These are phyloP conservation scores for Phylloscopus trochilus DNA, from an alignment of 2,113 vertebrate genomes.

Conservation along the genomic window DNA sequence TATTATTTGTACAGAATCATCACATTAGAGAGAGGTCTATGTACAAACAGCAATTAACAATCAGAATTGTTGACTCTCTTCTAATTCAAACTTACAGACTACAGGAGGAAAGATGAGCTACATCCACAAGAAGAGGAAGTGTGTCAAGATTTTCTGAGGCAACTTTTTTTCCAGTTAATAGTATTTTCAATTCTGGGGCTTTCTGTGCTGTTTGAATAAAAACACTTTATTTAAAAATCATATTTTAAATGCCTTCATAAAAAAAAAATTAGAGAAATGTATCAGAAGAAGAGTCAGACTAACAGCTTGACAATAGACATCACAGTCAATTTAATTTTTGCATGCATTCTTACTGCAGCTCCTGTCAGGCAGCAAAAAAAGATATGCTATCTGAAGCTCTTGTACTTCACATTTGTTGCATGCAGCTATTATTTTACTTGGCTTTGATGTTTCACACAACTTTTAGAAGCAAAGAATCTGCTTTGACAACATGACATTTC, in stretches of 20 bases:
- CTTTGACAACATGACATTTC: constrained; percentile 20
- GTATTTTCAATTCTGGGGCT: neutral
- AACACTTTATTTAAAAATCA: neutral
- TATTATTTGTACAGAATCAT: neutral
- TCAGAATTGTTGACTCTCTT: neutral
- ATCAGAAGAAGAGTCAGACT: neutral
- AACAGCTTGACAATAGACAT: neutral
- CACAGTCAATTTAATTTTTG: neutral
- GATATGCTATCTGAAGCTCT: neutral
- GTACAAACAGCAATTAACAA: neutral
- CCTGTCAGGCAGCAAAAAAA: neutral
- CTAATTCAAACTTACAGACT: neutral
- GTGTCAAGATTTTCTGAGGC: neutral
- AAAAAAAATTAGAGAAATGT: neutral
- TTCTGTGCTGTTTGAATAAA: neutral
- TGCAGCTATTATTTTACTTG: constrained; percentile 25
- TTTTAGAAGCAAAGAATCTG: constrained; percentile 37
- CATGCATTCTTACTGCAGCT: neutral
- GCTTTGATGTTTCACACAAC: constrained; percentile 38
- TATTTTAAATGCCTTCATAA: neutral
- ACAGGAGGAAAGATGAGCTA: neutral
- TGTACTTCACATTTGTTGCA: neutral
- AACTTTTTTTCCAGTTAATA: neutral
- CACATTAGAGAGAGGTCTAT: neutral
- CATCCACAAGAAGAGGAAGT: neutral